phyloP scores from a whole-genome alignment of 1,140 invertebrate species.

The Platyscapa corneri region DNA sequence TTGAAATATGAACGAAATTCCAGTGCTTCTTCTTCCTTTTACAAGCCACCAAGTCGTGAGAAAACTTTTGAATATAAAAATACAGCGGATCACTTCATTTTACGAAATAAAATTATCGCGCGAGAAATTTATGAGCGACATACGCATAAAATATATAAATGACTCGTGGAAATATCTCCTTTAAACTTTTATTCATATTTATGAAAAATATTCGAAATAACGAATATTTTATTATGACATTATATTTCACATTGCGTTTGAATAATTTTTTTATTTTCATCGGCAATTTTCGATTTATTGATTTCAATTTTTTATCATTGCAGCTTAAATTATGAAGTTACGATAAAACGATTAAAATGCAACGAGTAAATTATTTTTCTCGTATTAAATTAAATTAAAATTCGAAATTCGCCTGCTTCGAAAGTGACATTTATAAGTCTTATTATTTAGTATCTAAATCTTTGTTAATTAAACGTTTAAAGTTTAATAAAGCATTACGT shows the following conservation, averaged over 20 bases:
- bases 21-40: neutral
- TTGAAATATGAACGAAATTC: neutral
- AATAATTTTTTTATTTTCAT: too few relatives aligned
- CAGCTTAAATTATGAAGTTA: too few relatives aligned
- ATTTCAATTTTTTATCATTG: too few relatives aligned
- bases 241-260: neutral
- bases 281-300: too few relatives aligned
- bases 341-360: too few relatives aligned
- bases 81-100: neutral
- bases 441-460: too few relatives aligned
- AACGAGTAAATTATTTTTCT: too few relatives aligned
- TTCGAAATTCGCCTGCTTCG: too few relatives aligned
- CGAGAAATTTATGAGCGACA: neutral
- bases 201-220: neutral
- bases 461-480: too few relatives aligned
- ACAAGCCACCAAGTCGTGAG: neutral
- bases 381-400: too few relatives aligned
- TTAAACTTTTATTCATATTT: neutral
- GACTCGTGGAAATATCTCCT: neutral
- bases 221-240: neutral
- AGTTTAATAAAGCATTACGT: too few relatives aligned
- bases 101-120: conserved; percentile 10
- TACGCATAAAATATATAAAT: conserved; percentile 8
- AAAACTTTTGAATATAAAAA: conserved; percentile 4
- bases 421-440: too few relatives aligned